Evolutionary conservation across 1,140 invertebrate genomes (phyloP).

Genomic region (Lordiphosa clarofinis): DNA sequence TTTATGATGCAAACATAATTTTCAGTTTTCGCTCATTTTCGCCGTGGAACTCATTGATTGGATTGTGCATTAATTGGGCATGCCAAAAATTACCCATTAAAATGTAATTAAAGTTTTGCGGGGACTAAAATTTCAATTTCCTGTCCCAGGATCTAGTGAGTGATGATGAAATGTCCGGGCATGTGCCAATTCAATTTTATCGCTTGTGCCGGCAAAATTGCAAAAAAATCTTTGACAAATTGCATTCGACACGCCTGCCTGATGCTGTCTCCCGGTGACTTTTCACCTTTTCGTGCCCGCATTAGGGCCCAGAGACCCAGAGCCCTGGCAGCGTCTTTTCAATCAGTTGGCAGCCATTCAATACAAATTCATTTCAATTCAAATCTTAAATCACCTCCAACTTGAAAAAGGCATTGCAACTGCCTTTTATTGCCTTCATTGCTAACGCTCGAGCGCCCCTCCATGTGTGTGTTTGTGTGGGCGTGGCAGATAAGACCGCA

Average conservation of each 20-base stretch:
- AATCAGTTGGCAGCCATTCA: conserved; percentile 47
- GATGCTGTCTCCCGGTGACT: conserved; percentile 31
- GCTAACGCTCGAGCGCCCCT: conserved; percentile 39
- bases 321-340: too few species aligned
- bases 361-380: conserved; percentile 66
- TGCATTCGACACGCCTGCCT: conserved; percentile 48
- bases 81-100: too few species aligned
- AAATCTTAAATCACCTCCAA: conserved; percentile 51
- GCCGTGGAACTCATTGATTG: too few species aligned
- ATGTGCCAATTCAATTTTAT: conserved; percentile 56
- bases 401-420: conserved; percentile 53
- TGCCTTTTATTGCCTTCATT: conserved; percentile 62
- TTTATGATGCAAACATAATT: too few species aligned
- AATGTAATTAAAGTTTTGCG: too few species aligned
- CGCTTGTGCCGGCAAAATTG: conserved; percentile 55
- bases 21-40: too few species aligned
- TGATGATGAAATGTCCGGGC: too few species aligned
- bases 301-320: too few species aligned
- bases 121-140: too few species aligned
- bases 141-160: too few species aligned
- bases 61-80: too few species aligned
- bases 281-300: conserved; percentile 44
- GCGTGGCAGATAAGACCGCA: conserved; percentile 38
- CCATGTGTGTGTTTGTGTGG: conserved; percentile 10
- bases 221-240: conserved; percentile 74